These are phyloP conservation scores for Thysanoteuthis rhombus DNA, from an alignment of 2,888 invertebrate genomes.

Conservation along the genomic window DNA sequence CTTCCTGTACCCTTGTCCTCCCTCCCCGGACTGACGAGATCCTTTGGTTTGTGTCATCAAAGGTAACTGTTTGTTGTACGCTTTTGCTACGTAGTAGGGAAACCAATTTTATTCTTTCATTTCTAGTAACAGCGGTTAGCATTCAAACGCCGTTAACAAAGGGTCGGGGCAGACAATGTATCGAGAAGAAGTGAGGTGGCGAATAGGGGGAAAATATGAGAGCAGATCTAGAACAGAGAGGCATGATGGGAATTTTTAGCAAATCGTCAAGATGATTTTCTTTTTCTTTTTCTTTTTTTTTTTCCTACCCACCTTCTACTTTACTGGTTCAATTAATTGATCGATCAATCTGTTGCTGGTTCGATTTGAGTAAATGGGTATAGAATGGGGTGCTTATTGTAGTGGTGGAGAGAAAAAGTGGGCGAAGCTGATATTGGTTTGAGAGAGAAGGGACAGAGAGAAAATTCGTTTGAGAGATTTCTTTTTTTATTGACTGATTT, in stretches of 20 bases:
- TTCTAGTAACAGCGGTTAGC: background rate
- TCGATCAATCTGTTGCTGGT: background rate
- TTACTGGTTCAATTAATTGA: background rate
- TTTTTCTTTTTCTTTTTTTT: background rate
- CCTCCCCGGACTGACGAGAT: background rate
- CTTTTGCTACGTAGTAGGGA: background rate
- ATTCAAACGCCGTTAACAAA: background rate
- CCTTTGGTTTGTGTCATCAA: background rate
- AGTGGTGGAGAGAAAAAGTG: background rate
- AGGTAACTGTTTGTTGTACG: background rate
- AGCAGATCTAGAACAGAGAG: background rate
- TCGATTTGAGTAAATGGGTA: background rate
- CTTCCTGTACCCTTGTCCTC: too few species aligned
- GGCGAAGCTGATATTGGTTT: background rate
- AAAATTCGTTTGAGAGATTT: background rate
- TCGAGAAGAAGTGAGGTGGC: too few species aligned
- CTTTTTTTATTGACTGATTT: background rate
- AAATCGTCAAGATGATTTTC: background rate
- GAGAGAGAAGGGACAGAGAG: background rate
- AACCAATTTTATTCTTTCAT: background rate
- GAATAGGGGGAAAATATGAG: too few species aligned
- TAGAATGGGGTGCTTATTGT: background rate
- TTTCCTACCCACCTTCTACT: background rate
- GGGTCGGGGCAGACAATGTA: too few species aligned
- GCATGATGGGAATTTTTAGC: background rate